Conservation (phyloP, 2,113 vertebrate genomes). For the Echinops telfairi region DNA sequence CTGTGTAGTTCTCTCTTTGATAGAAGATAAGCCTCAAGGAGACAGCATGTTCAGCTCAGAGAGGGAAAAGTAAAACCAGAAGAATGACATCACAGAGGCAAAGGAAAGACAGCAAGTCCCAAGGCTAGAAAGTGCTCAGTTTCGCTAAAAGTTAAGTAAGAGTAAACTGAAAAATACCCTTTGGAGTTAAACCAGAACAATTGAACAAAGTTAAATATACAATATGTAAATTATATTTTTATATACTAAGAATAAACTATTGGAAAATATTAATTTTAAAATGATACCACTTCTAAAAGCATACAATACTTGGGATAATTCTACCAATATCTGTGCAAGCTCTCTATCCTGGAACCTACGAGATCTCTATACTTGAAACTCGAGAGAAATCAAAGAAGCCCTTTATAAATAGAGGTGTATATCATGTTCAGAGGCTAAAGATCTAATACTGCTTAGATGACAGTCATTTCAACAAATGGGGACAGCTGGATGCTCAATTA, state of each 20-base stretch:
- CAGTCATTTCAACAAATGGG: background rate
- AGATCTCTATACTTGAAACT: background rate
- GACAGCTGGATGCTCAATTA: background rate
- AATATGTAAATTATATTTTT: background rate
- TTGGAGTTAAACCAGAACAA: background rate
- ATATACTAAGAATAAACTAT: background rate
- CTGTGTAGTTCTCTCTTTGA: background rate
- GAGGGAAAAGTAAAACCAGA: background rate
- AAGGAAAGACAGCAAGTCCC: background rate
- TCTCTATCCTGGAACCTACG: background rate
- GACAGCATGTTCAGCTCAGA: background rate
- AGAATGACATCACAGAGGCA: background rate
- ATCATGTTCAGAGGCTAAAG: background rate
- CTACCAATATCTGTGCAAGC: background rate
- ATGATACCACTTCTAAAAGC: background rate
- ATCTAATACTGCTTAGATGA: background rate
- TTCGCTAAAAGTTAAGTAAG: background rate
- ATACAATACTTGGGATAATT: background rate
- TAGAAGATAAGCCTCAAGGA: background rate
- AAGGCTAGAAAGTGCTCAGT: background rate
- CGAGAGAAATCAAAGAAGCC: background rate
- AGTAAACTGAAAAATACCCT: constrained; percentile 17
- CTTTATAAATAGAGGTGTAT: background rate
- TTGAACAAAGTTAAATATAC: background rate
- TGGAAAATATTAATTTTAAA: background rate